Percentiles rank a stretch among this genome's conserved stretches.
These are phyloP conservation scores for Netelia inedita DNA, from an alignment of 2,888 invertebrate genomes.

Conservation along the genomic window DNA sequence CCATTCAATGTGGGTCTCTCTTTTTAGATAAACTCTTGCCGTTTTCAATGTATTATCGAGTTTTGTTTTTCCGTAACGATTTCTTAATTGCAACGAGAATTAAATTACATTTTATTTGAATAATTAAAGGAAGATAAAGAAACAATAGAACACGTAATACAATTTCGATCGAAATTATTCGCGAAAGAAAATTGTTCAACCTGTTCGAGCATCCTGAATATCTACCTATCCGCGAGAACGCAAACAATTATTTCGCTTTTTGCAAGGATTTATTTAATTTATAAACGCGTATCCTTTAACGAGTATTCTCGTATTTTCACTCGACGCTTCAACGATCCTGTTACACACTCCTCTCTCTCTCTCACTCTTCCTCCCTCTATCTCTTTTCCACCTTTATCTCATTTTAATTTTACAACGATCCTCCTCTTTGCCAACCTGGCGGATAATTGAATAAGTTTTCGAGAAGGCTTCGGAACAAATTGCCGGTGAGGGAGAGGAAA, in stretches of 20 bases:
- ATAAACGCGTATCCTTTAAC: neutral
- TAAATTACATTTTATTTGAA: too few species aligned
- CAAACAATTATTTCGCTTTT: neutral
- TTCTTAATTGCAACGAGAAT: too few species aligned
- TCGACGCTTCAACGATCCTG: neutral
- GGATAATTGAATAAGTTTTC: constrained; percentile 71
- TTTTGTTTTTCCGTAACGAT: too few species aligned
- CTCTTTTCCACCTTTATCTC: constrained; percentile 6
- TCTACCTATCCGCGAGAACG: neutral
- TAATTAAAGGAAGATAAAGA: too few species aligned
- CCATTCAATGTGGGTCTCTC: neutral
- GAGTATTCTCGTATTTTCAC: constrained; percentile 6
- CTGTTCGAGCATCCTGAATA: neutral
- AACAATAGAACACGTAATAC: too few species aligned
- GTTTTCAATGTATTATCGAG: too few species aligned
- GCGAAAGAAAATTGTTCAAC: neutral
- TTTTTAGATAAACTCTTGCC: neutral
- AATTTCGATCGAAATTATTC: neutral
- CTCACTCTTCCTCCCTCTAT: constrained; percentile 17
- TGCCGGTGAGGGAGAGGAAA: constrained; percentile 37
- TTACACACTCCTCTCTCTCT: constrained; percentile 9
- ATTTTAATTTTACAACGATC: constrained; percentile 47
- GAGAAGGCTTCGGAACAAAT: constrained; percentile 63
- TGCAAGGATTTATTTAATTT: constrained; percentile 13
- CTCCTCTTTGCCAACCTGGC: constrained; percentile 52